phyloP scores from a whole-genome alignment of 2,113 vertebrate genomes.

The Corvus cornix region DNA sequence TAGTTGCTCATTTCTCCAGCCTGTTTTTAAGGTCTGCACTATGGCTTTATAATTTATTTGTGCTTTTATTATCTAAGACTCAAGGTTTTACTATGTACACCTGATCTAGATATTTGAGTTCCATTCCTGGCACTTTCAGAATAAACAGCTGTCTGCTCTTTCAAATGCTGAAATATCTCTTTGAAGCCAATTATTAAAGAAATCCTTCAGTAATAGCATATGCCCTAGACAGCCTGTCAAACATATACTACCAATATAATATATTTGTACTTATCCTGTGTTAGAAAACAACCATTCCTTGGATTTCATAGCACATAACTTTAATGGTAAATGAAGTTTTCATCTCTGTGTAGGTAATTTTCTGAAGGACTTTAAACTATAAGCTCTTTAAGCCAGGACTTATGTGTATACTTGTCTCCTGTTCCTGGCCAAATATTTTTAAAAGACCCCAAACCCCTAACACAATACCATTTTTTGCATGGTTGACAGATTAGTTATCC shows the following conservation, averaged over 20 bases:
- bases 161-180: not conserved
- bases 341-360: not conserved
- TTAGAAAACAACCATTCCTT: not conserved
- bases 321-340: not conserved
- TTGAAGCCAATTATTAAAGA: conserved; percentile 27
- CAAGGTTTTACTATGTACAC: not conserved
- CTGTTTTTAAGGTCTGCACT: not conserved
- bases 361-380: not conserved
- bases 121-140: not conserved
- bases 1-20: not conserved
- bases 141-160: not conserved
- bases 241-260: not conserved
- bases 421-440: not conserved
- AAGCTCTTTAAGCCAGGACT: not conserved
- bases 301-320: not conserved
- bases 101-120: not conserved
- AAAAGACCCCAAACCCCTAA: not conserved
- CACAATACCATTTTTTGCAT: not conserved
- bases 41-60: not conserved
- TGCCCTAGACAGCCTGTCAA: not conserved
- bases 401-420: not conserved
- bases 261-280: not conserved
- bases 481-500: not conserved
- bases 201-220: not conserved
- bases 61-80: not conserved